Evolutionary conservation across 2,797 vertebrate genomes (phyloP), one percentile per base, ranked within the genome.

Genomic region (Fundulus diaphanus): DNA sequence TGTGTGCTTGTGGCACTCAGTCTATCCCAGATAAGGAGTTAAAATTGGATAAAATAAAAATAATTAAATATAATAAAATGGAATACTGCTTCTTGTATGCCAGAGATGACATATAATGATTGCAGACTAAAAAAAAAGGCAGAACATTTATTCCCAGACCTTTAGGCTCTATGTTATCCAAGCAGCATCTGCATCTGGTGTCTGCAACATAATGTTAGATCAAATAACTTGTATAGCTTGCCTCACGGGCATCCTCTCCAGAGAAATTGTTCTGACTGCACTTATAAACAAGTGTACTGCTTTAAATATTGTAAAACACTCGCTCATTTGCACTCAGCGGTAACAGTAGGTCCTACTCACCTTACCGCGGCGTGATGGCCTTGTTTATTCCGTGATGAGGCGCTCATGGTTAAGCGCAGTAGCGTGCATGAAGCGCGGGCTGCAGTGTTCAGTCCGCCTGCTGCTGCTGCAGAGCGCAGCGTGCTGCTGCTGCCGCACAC

Each of bases 381-480:
- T 48, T 33, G n/a, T 15, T 66, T 12, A 42, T n/a, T 66, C 63
- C 35, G 35, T 7, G 40, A 15, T 22, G 24, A 15, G 7, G 37
- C 24, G 42, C 40, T 66, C 37, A 65, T 40, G 13, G 24, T 66
- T 44, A 18, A 27, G 48, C 67, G 76, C 68, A 66, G 73, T 63
- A 65, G 56, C 37, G 80, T 44, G 61, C 68, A 72, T 37, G 24
- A 56, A 63, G 70, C 51, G 67, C 76, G 42, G 73, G 81, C 90
- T 90, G 90, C 92, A 82, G 91, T 70, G 77, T 20, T 71, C 73
- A 6, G 57, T 18, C n/a, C 59, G 77, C 63, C 63, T 66, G 63
- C 63, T 37, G 65, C 74, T 88, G 85, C 90, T 87, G 92, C 92
- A 90, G 85, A 77, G 85, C 46, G 52, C 81, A 33, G 7, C 44